Percentiles rank a stretch among this genome's conserved stretches.
phyloP scores from a whole-genome alignment of 1,140 invertebrate genomes.

The Drosophila insularis region DNA sequence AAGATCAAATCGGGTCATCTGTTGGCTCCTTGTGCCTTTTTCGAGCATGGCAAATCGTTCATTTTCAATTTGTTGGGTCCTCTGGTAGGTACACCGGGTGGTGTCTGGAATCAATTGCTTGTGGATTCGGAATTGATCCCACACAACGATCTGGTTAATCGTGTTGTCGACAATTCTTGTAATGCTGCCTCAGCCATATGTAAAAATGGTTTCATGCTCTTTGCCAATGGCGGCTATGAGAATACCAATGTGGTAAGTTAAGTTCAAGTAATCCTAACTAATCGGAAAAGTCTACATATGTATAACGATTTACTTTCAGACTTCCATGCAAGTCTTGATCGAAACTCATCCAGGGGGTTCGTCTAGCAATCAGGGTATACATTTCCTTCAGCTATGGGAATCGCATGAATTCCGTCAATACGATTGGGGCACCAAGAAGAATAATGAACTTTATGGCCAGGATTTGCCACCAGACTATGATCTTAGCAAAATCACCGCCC shows the following conservation, averaged over 20 bases:
- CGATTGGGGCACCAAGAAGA: conserved; percentile 82
- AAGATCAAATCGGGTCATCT: conserved; percentile 84
- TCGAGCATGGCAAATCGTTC: conserved; percentile 63
- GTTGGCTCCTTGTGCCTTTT: conserved; percentile 84
- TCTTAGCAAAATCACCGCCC: conserved; percentile 85
- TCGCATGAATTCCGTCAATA: conserved; percentile 77
- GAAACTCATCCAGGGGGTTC: conserved; percentile 83
- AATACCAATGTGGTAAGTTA: conserved; percentile 62
- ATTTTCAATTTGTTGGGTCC: conserved; percentile 55
- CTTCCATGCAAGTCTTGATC: conserved; percentile 80
- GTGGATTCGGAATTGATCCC: conserved; percentile 63
- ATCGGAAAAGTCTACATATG: not conserved
- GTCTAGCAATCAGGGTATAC: conserved; percentile 83
- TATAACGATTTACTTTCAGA: conserved; percentile 47
- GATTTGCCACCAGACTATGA: conserved; percentile 84
- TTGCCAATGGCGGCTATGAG: conserved; percentile 66
- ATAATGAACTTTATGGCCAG: conserved; percentile 83
- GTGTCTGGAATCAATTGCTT: conserved; percentile 57
- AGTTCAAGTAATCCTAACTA: not conserved
- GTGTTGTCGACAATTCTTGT: conserved; percentile 55
- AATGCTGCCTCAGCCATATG: conserved; percentile 39
- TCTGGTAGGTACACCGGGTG: conserved; percentile 68
- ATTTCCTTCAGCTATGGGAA: conserved; percentile 82
- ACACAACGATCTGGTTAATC: conserved; percentile 61
- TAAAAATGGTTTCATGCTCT: conserved; percentile 61